Evolutionary conservation across 2,888 invertebrate genomes (phyloP), one percentile per base, ranked within the genome.

Genomic region (Euzophera pinguis): DNA sequence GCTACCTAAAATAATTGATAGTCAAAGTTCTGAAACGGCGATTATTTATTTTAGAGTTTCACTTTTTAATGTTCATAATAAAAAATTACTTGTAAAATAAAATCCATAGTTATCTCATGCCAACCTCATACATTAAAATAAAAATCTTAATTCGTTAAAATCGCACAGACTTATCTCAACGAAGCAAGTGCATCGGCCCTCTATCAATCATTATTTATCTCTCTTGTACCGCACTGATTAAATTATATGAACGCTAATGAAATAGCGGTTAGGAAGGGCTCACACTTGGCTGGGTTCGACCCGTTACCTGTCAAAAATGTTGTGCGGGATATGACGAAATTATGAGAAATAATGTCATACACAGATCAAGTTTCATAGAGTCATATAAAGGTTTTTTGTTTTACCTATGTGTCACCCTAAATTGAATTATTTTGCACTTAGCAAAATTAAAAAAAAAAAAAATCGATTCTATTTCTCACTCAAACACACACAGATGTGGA

Each of bases 171-270:
- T 45, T 51, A 51, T 37, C 51, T 22, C 22, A 49, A 54, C 60
- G 54, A 57, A 59, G 58, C 59, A 55, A 60, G 59, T 69, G 75
- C 74, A 78, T 75, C 77, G 67, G 62, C 66, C 74, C 77, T 72
- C 80, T 79, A 90, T 90, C 88, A 83, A 88, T 89, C 89, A 89
- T 84, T 69, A 64, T 72, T 83, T 86, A 88, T 89, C 88, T 76
- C 85, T 74, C 76, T 84, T 84, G 83, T 83, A 82, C 83, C 69
- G 73, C 78, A 81, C 81, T 86, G 88, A 88, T 88, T 88, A 88
- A 87, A 88, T 86, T 87, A 85, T 89, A 81, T 80, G 73, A 64
- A 78, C 75, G 80, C 81, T 84, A 85, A 85, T 85, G 81, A 86
- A 84, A 84, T 78, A 75, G 73, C 73, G 58, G 63, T 75, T 70